A percentile compares a stretch with the other conserved stretches of the same genome.
phyloP scores from a whole-genome alignment of 2,888 invertebrate species.

The Cotesia congregata region DNA sequence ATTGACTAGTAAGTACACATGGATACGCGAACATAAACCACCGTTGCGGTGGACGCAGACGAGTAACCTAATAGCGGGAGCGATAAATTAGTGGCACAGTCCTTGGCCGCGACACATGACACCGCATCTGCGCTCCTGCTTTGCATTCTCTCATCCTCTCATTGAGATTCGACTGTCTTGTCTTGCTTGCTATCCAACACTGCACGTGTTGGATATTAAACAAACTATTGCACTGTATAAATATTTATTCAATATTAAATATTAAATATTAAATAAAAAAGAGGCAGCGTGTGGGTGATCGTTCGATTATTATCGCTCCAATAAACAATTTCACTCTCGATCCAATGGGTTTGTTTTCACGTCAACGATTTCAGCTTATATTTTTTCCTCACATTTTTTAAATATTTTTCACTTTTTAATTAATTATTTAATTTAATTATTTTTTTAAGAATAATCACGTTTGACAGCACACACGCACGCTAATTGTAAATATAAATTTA shows the following conservation, averaged over 20 bases:
- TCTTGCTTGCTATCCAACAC: no score
- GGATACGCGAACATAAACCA: neutral
- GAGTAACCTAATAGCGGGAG: slow-evolving; percentile 7
- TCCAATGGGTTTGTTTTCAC: slow-evolving; percentile 17
- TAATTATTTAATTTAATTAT: neutral
- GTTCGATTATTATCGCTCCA: slow-evolving; percentile 38
- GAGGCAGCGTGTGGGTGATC: slow-evolving; percentile 16
- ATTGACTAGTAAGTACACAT: neutral
- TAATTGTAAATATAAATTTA: no score
- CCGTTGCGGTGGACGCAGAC: neutral
- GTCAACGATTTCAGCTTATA: slow-evolving; percentile 7
- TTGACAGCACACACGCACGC: neutral
- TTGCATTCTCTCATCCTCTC: slow-evolving; percentile 12
- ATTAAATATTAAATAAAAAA: neutral
- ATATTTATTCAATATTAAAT: neutral
- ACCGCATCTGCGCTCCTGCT: slow-evolving; percentile 1
- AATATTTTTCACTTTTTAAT: neutral
- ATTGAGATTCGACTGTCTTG: neutral
- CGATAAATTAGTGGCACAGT: slow-evolving; percentile 15
- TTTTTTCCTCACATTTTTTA: neutral
- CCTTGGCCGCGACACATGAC: slow-evolving; percentile 17
- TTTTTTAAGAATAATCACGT: neutral
- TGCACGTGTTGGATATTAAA: neutral
- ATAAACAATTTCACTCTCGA: slow-evolving; percentile 33
- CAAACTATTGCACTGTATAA: neutral